Evolutionary conservation across 2,113 vertebrate genomes (phyloP).

Genomic region (Phaetusa simplex): DNA sequence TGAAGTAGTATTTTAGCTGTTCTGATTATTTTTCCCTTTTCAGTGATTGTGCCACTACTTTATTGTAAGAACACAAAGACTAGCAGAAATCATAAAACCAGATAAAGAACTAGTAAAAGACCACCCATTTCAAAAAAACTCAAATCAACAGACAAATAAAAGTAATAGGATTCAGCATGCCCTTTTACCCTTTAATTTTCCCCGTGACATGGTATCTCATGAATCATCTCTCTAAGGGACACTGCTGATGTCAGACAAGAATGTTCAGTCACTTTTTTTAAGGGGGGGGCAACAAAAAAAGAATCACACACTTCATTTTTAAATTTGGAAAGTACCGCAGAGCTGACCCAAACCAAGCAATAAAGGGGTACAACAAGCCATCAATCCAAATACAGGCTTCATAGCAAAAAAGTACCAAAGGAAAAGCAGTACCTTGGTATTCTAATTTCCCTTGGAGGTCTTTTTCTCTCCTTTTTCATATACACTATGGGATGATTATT

Average conservation of each 20-base stretch:
- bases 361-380: not conserved
- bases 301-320: not conserved
- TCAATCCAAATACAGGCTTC: not conserved
- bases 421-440: not conserved
- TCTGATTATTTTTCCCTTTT: not conserved
- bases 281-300: not conserved
- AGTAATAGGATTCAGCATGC: not conserved
- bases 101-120: not conserved
- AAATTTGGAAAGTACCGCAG: not conserved
- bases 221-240: not conserved
- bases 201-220: not conserved
- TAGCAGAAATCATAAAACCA: not conserved
- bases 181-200: slow-evolving; percentile 8
- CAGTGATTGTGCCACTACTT: not conserved
- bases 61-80: not conserved
- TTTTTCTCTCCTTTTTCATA: not conserved
- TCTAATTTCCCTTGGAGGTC: not conserved
- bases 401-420: not conserved
- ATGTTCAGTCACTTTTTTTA: not conserved
- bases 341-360: not conserved
- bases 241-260: not conserved
- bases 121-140: not conserved
- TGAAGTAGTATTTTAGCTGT: not conserved
- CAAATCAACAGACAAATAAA: not conserved
- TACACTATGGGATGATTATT: not conserved